These are phyloP conservation scores for Pygoscelis adeliae DNA, from an alignment of 2,113 vertebrate genomes.

Conservation along the genomic window DNA sequence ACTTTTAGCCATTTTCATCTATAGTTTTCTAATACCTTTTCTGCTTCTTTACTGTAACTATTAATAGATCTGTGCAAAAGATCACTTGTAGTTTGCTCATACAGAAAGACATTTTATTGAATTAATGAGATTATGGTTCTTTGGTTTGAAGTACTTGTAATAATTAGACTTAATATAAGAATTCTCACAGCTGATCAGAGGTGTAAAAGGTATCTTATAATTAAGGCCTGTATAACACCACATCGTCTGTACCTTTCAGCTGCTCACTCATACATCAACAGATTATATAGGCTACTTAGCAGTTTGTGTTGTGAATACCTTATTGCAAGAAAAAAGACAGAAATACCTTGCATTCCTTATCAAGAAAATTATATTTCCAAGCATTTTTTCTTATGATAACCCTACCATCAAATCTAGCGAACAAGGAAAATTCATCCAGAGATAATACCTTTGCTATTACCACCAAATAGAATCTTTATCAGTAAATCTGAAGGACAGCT, in stretches of 20 bases:
- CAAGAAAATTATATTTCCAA: background rate
- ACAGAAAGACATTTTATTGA: background rate
- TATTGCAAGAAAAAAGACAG: background rate
- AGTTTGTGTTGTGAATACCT: background rate
- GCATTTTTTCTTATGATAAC: background rate
- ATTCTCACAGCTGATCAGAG: background rate
- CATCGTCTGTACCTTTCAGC: background rate
- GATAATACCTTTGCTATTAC: background rate
- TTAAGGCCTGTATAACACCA: background rate
- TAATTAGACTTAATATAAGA: background rate
- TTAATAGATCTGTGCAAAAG: background rate
- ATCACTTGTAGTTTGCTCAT: background rate
- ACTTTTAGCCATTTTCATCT: background rate
- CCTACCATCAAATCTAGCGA: background rate
- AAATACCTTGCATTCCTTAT: background rate
- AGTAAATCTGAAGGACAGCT: background rate
- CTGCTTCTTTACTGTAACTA: background rate
- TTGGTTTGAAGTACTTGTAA: background rate
- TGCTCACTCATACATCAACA: background rate
- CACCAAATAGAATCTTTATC: background rate
- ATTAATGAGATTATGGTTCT: background rate
- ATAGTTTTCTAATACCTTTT: background rate
- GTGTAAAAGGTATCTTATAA: background rate
- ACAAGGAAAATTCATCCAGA: background rate
- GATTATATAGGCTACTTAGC: background rate